Percentiles rank a stretch among this genome's conserved stretches.
Evolutionary conservation across 2,888 invertebrate genomes (phyloP).

Genomic region (Phalangium opilio): DNA sequence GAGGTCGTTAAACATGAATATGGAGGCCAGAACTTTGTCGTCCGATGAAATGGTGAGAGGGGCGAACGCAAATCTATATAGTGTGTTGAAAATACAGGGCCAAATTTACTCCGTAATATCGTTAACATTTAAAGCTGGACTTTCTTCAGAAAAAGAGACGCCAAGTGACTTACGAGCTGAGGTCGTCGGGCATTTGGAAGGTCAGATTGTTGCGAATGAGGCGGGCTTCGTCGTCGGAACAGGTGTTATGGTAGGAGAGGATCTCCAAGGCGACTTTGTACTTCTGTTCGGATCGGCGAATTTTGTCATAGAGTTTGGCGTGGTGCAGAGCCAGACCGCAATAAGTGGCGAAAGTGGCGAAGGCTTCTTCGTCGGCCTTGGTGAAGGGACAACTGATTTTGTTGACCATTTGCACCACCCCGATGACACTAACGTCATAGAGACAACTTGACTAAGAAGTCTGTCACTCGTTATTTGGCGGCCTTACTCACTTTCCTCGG

Average conservation of each 20-base stretch:
- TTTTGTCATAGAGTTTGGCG: slow-evolving; percentile 55
- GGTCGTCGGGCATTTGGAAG: background rate
- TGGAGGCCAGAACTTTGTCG: slow-evolving; percentile 53
- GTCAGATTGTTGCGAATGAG: background rate
- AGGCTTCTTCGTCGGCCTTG: slow-evolving; percentile 58
- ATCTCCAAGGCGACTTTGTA: slow-evolving; percentile 63
- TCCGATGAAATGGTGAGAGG: slow-evolving; percentile 52
- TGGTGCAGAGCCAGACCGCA: slow-evolving; percentile 72
- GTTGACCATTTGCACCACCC: slow-evolving; percentile 78
- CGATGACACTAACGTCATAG: slow-evolving; percentile 44
- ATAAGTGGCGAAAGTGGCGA: slow-evolving; percentile 68
- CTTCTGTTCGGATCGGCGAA: slow-evolving; percentile 64
- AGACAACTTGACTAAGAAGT: background rate
- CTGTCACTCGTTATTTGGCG: no score
- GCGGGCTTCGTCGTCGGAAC: slow-evolving; percentile 25
- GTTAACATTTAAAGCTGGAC: no score
- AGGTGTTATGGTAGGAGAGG: slow-evolving; percentile 64
- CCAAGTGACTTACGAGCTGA: no score
- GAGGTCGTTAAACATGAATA: slow-evolving; percentile 59
- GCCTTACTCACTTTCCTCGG: slow-evolving; percentile 39
- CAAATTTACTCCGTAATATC: background rate
- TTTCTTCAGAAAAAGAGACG: no score
- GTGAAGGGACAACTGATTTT: slow-evolving; percentile 39
- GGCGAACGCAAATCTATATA: slow-evolving; percentile 38
- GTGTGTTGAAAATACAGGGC: background rate